Base-by-base conservation (phyloP, 2,797 vertebrate genomes). In the Erethizon dorsatum region DNA sequence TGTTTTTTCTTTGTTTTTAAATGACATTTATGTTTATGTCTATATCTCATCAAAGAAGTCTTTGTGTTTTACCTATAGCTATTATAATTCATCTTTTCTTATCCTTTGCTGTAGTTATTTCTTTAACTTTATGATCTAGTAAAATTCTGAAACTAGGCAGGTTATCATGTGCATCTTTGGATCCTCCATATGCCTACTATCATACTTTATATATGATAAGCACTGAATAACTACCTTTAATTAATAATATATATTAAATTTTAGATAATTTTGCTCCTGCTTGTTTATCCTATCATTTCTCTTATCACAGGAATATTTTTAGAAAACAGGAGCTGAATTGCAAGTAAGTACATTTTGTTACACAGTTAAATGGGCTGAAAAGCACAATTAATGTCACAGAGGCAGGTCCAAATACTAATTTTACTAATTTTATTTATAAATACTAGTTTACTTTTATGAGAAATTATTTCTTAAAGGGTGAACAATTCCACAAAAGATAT, bases 311-410 rank as follows among this genome's bases (percentile, higher is more conserved):
- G 11, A 41, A 65, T 17, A 61, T 28, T 45, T 77, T 71, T 54
- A 75, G 59, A 61, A 63, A 65, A 78, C 26, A 67, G 65, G 6
- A 47, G 10, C 31, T 90, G 12, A 89, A 79, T 71, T 77, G 61
- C 33, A 61, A 91, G 14, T 61, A 79, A 89, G 59, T 13, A 52
- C 26, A 41, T 69, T 83, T 67, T 78, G 15, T 50, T 41, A 6
- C 37, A 41, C 6, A 59, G 67, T 77, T 77, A 92, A 59, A 85
- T 61, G 28, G 15, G 61, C 59, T 89, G 45, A 41, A 95, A 95
- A 61, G n/a, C 45, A 33, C 9, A 77, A 18, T 31, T 71, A 6
- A 41, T 80, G 79, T 54, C 28, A 73, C 24, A 85, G n/a, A 95
- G 12, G 20, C 4, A 45, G 4, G 4, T 31, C 41, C 17, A 71